Percentiles rank a stretch among this genome's conserved stretches.
Conservation (phyloP, 2,113 vertebrate species). For the Noturus placidus region DNA sequence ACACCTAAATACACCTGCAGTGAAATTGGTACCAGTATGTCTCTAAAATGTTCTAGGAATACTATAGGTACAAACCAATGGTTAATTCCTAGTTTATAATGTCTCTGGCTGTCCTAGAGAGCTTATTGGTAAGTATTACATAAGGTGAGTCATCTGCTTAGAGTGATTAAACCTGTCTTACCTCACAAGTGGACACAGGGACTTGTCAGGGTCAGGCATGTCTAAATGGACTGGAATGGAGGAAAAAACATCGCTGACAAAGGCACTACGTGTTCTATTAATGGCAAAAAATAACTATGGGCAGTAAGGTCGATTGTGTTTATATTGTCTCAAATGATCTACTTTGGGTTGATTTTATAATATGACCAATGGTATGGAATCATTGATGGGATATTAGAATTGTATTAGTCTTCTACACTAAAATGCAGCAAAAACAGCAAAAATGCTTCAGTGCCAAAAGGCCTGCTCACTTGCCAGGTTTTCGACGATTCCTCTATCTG, state of each 20-base stretch:
- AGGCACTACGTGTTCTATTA: background rate
- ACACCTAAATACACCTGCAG: no score
- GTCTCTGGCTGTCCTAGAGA: conserved; percentile 10
- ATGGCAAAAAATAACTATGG: background rate
- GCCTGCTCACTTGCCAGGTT: background rate
- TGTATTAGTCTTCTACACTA: background rate
- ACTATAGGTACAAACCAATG: background rate
- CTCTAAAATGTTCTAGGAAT: background rate
- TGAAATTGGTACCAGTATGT: no score
- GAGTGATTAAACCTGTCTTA: conserved; percentile 32
- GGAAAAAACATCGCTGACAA: background rate
- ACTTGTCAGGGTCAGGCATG: background rate
- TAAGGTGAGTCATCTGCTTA: conserved; percentile 46
- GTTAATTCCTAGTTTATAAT: conserved; percentile 12
- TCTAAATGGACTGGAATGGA: background rate
- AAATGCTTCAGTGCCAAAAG: background rate
- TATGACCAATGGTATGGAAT: background rate
- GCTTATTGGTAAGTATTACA: conserved; percentile 41
- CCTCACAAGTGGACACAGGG: background rate
- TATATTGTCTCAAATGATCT: background rate
- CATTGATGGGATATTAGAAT: background rate
- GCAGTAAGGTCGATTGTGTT: background rate
- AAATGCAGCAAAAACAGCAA: background rate
- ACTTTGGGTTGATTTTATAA: background rate
- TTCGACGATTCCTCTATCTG: background rate